Percentiles rank a stretch among this genome's conserved stretches.
Conservation (phyloP, 2,113 vertebrate genomes). For the Hippocampus barbouri region DNA sequence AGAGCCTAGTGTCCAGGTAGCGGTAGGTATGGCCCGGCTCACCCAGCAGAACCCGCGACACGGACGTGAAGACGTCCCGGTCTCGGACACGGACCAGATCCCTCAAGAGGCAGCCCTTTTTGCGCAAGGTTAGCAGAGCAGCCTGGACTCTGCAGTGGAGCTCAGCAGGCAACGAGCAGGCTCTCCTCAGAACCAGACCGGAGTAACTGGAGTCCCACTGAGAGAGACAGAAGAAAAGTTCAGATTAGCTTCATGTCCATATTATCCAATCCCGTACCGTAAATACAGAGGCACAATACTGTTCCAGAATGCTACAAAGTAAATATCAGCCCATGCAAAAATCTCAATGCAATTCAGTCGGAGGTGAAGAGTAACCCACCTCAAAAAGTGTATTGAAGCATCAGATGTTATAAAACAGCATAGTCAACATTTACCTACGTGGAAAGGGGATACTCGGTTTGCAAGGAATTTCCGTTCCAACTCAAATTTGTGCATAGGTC, state of each 20-base stretch:
- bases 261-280: background rate
- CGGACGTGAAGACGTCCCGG: constrained; percentile 85
- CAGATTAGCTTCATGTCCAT: background rate
- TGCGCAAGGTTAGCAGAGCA: constrained; percentile 76
- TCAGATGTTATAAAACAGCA: no score
- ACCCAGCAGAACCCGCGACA: constrained; percentile 88
- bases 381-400: no score
- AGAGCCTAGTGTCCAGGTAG: constrained; percentile 92
- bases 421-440: background rate
- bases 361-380: background rate
- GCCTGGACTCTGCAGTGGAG: constrained; percentile 81
- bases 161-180: constrained; percentile 73
- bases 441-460: background rate
- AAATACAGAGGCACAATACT: background rate
- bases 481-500: background rate
- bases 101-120: constrained; percentile 81
- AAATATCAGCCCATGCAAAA: no score
- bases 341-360: background rate
- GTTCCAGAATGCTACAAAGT: no score
- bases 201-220: constrained; percentile 92
- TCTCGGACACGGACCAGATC: constrained; percentile 89
- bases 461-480: background rate
- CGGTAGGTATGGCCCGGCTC: constrained; percentile 89
- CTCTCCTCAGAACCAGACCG: constrained; percentile 80
- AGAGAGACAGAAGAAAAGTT: constrained; percentile 12